phyloP scores from a whole-genome alignment of 2,113 vertebrate species.

The Pseudopodoces humilis region DNA sequence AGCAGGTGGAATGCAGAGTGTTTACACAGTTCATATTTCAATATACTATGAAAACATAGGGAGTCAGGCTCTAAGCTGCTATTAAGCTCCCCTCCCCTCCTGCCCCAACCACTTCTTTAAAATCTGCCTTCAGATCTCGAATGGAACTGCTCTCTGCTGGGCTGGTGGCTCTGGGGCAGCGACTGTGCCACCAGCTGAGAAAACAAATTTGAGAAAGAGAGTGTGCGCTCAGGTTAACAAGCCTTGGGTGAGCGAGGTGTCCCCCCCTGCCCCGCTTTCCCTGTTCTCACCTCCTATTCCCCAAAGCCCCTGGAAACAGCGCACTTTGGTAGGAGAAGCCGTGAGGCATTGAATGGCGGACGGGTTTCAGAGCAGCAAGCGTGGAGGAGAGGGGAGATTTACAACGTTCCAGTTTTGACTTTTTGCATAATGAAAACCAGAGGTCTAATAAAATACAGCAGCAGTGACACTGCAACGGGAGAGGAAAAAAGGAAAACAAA shows the following conservation, averaged over 20 bases:
- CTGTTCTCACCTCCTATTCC: constrained; percentile 56
- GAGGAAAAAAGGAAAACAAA: not conserved
- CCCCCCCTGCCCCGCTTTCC: not conserved
- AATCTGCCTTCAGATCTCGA: constrained; percentile 58
- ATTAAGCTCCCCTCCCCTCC: constrained; percentile 58
- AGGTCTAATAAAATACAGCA: constrained; percentile 66
- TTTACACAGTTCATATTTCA: constrained; percentile 71
- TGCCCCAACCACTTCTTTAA: constrained; percentile 64
- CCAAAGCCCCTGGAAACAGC: not conserved
- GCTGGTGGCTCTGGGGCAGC: constrained; percentile 33
- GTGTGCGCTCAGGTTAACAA: constrained; percentile 61
- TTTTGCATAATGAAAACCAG: constrained; percentile 71
- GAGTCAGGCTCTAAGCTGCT: constrained; percentile 49
- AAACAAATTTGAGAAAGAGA: constrained; percentile 77
- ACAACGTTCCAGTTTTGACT: constrained; percentile 58
- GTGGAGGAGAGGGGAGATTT: constrained; percentile 43
- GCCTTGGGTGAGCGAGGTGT: constrained; percentile 19
- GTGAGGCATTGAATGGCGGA: not conserved
- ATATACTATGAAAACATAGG: constrained; percentile 63
- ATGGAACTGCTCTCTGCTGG: constrained; percentile 67
- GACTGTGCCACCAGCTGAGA: constrained; percentile 75
- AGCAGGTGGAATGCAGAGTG: constrained; percentile 71
- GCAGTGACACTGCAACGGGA: constrained; percentile 14
- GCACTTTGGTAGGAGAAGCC: constrained; percentile 17
- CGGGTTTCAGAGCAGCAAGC: not conserved